phyloP scores from a whole-genome alignment of 1,140 invertebrate species.

The Oryzaephilus surinamensis region DNA sequence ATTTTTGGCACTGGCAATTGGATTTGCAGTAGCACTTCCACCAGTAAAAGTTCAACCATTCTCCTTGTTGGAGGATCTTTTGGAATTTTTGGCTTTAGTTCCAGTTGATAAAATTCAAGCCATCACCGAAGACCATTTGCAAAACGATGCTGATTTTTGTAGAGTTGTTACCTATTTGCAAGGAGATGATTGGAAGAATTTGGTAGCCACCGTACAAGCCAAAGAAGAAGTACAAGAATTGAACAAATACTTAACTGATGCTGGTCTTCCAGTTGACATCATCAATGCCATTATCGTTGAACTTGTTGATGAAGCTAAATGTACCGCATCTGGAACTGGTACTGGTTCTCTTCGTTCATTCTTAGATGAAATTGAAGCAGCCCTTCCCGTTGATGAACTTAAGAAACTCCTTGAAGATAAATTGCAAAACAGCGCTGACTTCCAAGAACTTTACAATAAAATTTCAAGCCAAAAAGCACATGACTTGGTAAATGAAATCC shows the following conservation, averaged over 20 bases:
- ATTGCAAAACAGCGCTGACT: conserved; percentile 16
- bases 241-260: conserved; percentile 9
- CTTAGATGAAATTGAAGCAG: conserved; percentile 14
- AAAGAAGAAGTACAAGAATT: conserved; percentile 11
- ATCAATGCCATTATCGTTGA: conserved; percentile 11
- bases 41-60: too few species aligned
- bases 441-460: conserved; percentile 17
- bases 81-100: conserved; percentile 17
- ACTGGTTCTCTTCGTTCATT: conserved; percentile 4
- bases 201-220: conserved; percentile 7
- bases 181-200: conserved; percentile 13
- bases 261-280: conserved; percentile 12
- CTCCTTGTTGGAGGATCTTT: conserved; percentile 10
- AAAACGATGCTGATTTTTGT: conserved; percentile 7
- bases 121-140: conserved; percentile 12
- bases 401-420: conserved; percentile 13
- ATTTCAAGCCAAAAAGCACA: conserved; percentile 14
- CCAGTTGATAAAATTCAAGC: conserved; percentile 8
- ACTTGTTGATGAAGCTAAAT: conserved; percentile 7
- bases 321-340: conserved; percentile 10
- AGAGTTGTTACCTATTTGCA: conserved; percentile 3
- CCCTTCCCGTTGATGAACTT: conserved; percentile 11
- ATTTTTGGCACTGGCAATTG: conserved; percentile 11
- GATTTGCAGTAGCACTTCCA: conserved; percentile 9
- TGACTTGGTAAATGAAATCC: conserved; percentile 11